Evolutionary conservation across 2,888 invertebrate genomes (phyloP), one percentile per base, ranked within the genome.

Genomic region (Drosophila picticornis): DNA sequence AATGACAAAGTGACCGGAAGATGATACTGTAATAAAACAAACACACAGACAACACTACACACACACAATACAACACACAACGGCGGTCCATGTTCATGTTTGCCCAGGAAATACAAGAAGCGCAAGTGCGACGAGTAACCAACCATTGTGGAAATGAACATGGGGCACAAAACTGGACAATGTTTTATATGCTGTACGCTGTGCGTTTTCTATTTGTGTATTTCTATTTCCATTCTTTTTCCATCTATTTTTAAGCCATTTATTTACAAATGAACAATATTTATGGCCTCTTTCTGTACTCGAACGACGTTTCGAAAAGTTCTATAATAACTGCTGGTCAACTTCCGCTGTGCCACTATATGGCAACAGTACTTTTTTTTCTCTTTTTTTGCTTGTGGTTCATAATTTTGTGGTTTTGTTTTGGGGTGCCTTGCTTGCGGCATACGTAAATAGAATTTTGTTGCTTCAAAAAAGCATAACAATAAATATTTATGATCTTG

Each of bases 1-100:
- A 88, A 89, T 91, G 90, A 91, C 89, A 91, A 92, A 91, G 83
- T 90, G 87, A 89, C 91, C 92, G 92, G 91, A 90, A 92, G 92
- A 91, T 89, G 88, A 87, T 84, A 90, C 90, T 81, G 71, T 83
- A 87, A 89, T 89, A 87, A 90, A 86, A 86, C 71, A 73, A 65
- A 76, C 60, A 69, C 46, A 68, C 29, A 71, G 48, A 61, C 66
- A 34, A 57, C 10, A 56, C 16, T 11, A 5, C 32, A 22, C 55
- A 46, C 29, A 61, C 55, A 32, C 50, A 55, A n/a, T 43, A 53
- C 11, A 56, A 56, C 34, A 60, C 53, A 40, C 22, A 4, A 16
- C 22, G 46, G n/a, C 66, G 34, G 56, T 50, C 46, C 64, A 67
- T 72, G 79, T 69, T 46, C 68, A 68, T 87, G 84, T 80, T 87